A percentile compares a stretch with the other conserved stretches of the same genome.
Conservation (phyloP, 2,113 vertebrate species). For the Oenanthe oenanthe region DNA sequence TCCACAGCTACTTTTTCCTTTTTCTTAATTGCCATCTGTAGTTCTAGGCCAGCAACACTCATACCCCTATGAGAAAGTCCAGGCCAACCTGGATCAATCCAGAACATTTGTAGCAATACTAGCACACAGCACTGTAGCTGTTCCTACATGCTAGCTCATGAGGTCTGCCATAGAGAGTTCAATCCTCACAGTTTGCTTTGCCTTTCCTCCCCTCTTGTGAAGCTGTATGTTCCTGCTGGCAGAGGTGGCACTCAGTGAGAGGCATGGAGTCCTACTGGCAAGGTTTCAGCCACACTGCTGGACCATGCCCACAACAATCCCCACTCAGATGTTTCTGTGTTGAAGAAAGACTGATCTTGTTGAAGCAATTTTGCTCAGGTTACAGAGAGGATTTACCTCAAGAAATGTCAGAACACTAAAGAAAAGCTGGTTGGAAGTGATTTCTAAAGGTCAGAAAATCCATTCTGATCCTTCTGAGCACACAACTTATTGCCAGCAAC, state of each 20-base stretch:
- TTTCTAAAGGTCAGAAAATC: not conserved
- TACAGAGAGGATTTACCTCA: not conserved
- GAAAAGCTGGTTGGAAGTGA: not conserved
- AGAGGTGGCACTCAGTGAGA: not conserved
- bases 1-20: not conserved
- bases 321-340: not conserved
- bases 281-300: not conserved
- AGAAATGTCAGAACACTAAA: not conserved
- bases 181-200: not conserved
- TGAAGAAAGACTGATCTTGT: not conserved
- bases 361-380: not conserved
- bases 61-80: not conserved
- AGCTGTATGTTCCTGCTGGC: not conserved
- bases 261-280: not conserved
- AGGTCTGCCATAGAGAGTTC: rapidly evolving
- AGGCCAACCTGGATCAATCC: not conserved
- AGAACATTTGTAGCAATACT: not conserved
- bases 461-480: not conserved
- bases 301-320: not conserved
- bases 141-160: not conserved
- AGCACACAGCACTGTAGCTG: not conserved
- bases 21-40: not conserved
- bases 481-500: not conserved
- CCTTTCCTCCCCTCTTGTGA: not conserved
- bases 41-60: not conserved